Evolutionary conservation across 2,888 invertebrate species (phyloP).

Genomic region (Hylaea fasciaria): DNA sequence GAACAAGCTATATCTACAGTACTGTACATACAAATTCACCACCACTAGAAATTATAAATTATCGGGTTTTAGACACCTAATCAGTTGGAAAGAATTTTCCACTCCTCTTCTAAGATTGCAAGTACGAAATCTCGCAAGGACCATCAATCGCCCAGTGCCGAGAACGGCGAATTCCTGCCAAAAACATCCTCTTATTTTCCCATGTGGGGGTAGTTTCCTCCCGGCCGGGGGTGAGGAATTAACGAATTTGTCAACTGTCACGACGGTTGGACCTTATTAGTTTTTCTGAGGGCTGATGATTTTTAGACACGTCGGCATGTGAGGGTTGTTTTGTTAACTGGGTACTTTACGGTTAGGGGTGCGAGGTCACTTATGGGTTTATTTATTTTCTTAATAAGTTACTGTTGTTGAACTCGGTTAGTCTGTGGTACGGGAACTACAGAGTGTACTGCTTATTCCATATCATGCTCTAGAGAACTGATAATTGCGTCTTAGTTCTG

Average conservation of each 20-base stretch:
- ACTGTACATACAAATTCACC: too few relatives aligned
- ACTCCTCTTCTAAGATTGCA: slow-evolving; percentile 23
- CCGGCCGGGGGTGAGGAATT: slow-evolving; percentile 61
- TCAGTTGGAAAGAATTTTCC: not conserved
- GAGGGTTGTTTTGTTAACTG: slow-evolving; percentile 40
- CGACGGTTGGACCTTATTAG: slow-evolving; percentile 72
- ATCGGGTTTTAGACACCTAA: too few relatives aligned
- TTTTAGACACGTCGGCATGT: slow-evolving; percentile 60
- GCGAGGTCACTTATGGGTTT: too few relatives aligned
- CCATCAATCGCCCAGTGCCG: slow-evolving; percentile 41
- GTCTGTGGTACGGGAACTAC: too few relatives aligned
- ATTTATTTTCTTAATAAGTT: too few relatives aligned
- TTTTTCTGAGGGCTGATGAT: slow-evolving; percentile 69
- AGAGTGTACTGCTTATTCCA: too few relatives aligned
- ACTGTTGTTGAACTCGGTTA: too few relatives aligned
- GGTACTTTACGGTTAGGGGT: too few relatives aligned
- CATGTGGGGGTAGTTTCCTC: slow-evolving; percentile 48
- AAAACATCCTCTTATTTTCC: slow-evolving; percentile 58
- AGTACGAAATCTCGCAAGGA: slow-evolving; percentile 41
- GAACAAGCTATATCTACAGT: too few relatives aligned
- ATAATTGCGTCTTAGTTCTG: too few relatives aligned
- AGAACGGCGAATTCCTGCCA: slow-evolving; percentile 48
- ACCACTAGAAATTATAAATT: too few relatives aligned
- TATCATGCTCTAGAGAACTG: too few relatives aligned
- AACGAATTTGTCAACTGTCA: slow-evolving; percentile 84